phyloP scores from a whole-genome alignment of 2,113 vertebrate genomes.

The cat (Felis catus) region DNA sequence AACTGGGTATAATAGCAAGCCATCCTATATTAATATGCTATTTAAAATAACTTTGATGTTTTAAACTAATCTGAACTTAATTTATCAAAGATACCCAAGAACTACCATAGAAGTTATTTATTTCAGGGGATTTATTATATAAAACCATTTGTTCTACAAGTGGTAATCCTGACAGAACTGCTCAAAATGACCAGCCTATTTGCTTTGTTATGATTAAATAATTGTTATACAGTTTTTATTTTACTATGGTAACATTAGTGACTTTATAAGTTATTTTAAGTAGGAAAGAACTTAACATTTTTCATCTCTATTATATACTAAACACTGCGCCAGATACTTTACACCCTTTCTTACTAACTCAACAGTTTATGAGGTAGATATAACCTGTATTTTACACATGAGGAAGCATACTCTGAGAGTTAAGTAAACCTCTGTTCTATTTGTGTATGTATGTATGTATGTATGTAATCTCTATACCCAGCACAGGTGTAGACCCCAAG shows the following conservation, averaged over 20 bases:
- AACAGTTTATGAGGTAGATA: neutral
- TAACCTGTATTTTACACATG: neutral
- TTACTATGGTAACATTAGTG: slow-evolving; percentile 10
- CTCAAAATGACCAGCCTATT: neutral
- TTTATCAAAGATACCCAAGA: neutral
- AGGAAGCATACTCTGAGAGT: neutral
- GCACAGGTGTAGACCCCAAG: neutral
- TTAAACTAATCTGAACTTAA: slow-evolving; percentile 19
- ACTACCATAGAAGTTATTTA: neutral
- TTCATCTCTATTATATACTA: neutral
- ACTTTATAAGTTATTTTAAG: slow-evolving; percentile 36
- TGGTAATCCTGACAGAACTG: neutral
- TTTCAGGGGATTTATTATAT: slow-evolving; percentile 1
- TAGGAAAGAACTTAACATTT: neutral
- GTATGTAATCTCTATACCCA: neutral
- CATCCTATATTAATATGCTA: neutral
- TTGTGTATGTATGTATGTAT: no score
- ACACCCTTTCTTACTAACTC: neutral
- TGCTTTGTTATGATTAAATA: slow-evolving; percentile 26
- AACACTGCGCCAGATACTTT: neutral
- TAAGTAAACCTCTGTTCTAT: neutral
- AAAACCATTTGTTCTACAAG: neutral
- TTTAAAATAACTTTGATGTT: neutral
- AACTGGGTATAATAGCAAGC: neutral
- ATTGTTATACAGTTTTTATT: neutral